Evolutionary conservation across 92 coral and sea anemone species (phyloP), one percentile per base, ranked within the genome.

Genomic region (Pocillopora meandrina): DNA sequence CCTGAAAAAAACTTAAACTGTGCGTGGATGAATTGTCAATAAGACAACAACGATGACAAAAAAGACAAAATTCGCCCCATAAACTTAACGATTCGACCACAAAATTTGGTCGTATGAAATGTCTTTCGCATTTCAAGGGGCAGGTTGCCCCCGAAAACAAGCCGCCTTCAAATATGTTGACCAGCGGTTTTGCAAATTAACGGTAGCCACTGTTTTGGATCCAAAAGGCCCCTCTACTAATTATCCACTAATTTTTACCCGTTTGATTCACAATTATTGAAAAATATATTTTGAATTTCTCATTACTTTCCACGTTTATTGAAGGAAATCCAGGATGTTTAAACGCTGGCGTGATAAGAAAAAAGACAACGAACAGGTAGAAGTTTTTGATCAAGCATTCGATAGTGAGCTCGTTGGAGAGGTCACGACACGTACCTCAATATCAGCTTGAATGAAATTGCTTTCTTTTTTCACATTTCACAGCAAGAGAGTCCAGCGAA

Each of bases 261-360:
- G 26, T 74, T 87, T 73, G 34, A 6, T 42, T 7, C 14, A 10
- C 55, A 47, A 76, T 61, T 72, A 3, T 26, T 6, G 26, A 63
- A 16, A 35, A 67, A 33, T 36, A 61, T 3, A 34, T 47, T 55
- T 33, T 58, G 64, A 64, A 19, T 64, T 86, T 56, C 19, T 36
- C 68, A 9, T n/a, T 1, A 12, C 16, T 60, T 60, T 75, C 21
- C 17, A 26, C 77, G 20, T 11, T 16, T 52, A 69, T 49, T 17
- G 49, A 52, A 58, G 49, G 33, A 74, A 69, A 68, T 58, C 71
- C 90, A 90, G 66, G 36, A 93, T 93, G 97, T 92, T 93, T 74
- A 93, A 92, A 75, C 92, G 94, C 65, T 93, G 93, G 95, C 90
- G 93, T 20, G 94, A 91, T 66, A 93, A 89, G 72, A 86, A 83